phyloP scores from a whole-genome alignment of 2,797 vertebrate genomes.

The Anguilla pacifica region DNA sequence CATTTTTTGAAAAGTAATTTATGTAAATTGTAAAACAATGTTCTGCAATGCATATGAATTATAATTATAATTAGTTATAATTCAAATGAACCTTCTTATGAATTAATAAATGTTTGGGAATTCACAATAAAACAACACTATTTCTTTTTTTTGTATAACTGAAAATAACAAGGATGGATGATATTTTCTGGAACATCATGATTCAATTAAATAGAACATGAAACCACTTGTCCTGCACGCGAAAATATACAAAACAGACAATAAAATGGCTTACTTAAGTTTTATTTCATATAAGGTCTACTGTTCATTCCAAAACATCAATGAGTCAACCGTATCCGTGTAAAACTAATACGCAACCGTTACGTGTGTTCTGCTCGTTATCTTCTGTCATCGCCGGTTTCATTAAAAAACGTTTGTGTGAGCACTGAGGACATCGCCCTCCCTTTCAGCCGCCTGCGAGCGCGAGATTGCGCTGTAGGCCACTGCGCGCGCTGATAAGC shows the following conservation, averaged over 20 bases:
- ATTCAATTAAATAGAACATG: not conserved
- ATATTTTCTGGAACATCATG: not conserved
- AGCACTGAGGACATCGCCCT: conserved; percentile 54
- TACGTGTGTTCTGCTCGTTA: not conserved
- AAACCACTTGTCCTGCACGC: not conserved
- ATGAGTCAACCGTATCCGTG: not conserved
- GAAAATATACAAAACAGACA: not conserved
- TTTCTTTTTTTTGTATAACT: too few species aligned
- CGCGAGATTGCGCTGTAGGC: conserved; percentile 61
- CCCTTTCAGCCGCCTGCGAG: conserved; percentile 55
- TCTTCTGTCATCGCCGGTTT: not conserved
- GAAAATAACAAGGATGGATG: not conserved
- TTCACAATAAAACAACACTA: not conserved
- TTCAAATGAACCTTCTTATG: not conserved
- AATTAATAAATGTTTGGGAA: not conserved
- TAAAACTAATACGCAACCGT: not conserved
- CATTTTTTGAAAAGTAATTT: not conserved
- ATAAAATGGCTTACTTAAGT: too few species aligned
- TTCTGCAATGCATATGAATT: not conserved
- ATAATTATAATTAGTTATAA: too few species aligned
- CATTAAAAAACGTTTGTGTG: conserved; percentile 3
- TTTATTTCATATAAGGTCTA: not conserved
- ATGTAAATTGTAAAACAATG: not conserved
- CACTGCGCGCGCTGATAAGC: conserved; percentile 65
- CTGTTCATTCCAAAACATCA: not conserved